Base-by-base conservation (phyloP, 2,797 vertebrate genomes). In the Rhadinocentrus ornatus region DNA sequence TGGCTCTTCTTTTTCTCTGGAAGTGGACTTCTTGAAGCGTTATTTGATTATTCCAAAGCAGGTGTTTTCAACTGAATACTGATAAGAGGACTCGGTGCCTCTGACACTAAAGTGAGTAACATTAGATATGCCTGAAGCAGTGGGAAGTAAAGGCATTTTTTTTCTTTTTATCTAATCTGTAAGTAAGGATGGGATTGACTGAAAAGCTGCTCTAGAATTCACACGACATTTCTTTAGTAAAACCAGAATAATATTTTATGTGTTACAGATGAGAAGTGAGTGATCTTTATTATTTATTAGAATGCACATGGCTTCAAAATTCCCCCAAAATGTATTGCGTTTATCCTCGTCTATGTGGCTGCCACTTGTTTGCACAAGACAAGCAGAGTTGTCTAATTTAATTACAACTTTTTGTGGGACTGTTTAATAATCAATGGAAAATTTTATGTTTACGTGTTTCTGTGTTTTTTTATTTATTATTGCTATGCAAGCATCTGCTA, bases 41-140 rank as follows among this genome's bases (percentile, higher is more conserved):
- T 89, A 93, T 93, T 91, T 90, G 85, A 93, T 93, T 92, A 91
- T 89, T 90, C 85, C 84, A 81, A 91, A 86, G 88, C 92, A 93
- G 90, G 90, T 91, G 89, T 93, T 91, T 91, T 74, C 81, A 88
- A 86, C 78, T 82, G 86, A 91, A 86, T 88, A 88, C 84, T 87
- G 90, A 92, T 92, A 91, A 93, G 90, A 84, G 20, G 69, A 84
- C 59, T 82, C 69, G 0, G n/a, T 70, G 64, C 72, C 73, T 76
- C 66, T 46, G 70, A 81, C 85, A 81, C 54, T 76, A 26, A 79
- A 85, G 77, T 74, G 78, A 81, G 82, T 77, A 77, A 62, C 81
- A 81, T 88, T 85, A 78, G 84, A 88, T 75, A 64, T 75, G 77
- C 81, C 84, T 65, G 77, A 89, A 86, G 76, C 50, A 55, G 73